Conservation (phyloP, 2,113 vertebrate genomes). For the Solea solea region DNA sequence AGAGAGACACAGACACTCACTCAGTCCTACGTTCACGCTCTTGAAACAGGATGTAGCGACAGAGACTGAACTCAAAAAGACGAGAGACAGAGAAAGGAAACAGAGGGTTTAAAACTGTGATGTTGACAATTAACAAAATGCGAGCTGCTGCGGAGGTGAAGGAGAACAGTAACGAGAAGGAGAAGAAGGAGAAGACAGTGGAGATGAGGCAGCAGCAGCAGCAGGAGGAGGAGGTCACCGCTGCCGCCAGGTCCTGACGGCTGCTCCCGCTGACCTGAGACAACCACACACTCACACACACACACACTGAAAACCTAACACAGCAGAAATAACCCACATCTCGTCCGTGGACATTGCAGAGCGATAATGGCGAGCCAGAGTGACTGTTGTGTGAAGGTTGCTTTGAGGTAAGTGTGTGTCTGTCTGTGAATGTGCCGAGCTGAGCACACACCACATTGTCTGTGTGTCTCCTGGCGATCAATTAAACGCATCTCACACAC, state of each 20-base stretch:
- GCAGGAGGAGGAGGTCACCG: neutral
- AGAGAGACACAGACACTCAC: neutral
- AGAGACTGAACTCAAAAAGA: conserved; percentile 7
- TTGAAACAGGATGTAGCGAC: conserved; percentile 70
- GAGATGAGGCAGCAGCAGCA: conserved; percentile 30
- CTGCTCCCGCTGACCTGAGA: conserved; percentile 65
- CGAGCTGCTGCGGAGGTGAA: conserved; percentile 34
- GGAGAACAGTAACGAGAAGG: conserved; percentile 8
- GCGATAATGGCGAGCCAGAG: conserved; percentile 77
- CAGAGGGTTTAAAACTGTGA: conserved; percentile 9
- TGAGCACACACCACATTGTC: conserved; percentile 62
- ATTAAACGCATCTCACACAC: conserved; percentile 25
- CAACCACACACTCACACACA: neutral
- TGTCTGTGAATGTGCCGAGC: conserved; percentile 50
- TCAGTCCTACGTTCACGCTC: conserved; percentile 1
- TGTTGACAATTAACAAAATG: conserved; percentile 55
- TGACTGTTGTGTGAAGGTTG: conserved; percentile 85
- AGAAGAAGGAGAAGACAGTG: conserved; percentile 39
- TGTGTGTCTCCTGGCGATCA: conserved; percentile 43
- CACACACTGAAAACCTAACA: conserved; percentile 12
- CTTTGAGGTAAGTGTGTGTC: conserved; percentile 79
- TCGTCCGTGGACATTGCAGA: conserved; percentile 22
- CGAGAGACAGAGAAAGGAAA: neutral
- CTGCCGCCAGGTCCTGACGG: conserved; percentile 70
- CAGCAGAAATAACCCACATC: conserved; percentile 19